Base-by-base conservation (phyloP, 2,797 vertebrate genomes). In the Hoplostethus atlanticus region DNA sequence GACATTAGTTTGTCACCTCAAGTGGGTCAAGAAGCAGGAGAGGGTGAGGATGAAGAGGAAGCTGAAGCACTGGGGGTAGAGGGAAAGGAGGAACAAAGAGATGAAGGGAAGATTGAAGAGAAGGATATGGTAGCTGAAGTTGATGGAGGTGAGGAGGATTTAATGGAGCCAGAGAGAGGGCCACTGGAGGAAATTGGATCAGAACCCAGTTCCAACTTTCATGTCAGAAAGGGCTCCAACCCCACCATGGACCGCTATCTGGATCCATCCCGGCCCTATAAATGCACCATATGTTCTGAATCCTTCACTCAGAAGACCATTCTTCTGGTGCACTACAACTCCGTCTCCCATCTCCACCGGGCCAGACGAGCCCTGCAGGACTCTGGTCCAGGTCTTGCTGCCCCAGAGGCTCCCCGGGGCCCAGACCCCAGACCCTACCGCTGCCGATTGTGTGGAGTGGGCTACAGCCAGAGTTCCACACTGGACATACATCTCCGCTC, bases 241-340 rank as follows among this genome's bases (percentile, higher is more conserved):
- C 97, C 98, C 75, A 97, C 98, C 64, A 96, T 99, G 95, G 98
- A 99, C 84, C 99, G 99, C 79, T 99, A 97, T 81, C 89, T 99
- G 64, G 98, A 99, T 91, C 98, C 98, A 2, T 97, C 97, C 70
- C 96, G 98, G 74, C 98, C 98, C 1, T 99, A 98, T 85, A 99
- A 99, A 91, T 99, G 98, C 88, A 98, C 97, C 0, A 96, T 99
- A 72, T 99, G 98, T 90, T 99, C 98, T 80, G 98, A 99, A 79
- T 99, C 98, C 54, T 99, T 99, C 87, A 99, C 98, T 0, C 98
- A 99, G 68, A 99, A 99, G 94, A 99, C 98, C 68, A 99, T 99
- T 84, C 96, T 99, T 47, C 89, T 99, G 60, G 98, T 99, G 60
- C 98, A 99, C 92, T 99, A 97, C 91, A 99, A 99, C 84, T 99